A percentile compares a stretch with the other conserved stretches of the same genome.
phyloP scores from a whole-genome alignment of 2,113 vertebrate genomes.

The Grammomys surdaster region DNA sequence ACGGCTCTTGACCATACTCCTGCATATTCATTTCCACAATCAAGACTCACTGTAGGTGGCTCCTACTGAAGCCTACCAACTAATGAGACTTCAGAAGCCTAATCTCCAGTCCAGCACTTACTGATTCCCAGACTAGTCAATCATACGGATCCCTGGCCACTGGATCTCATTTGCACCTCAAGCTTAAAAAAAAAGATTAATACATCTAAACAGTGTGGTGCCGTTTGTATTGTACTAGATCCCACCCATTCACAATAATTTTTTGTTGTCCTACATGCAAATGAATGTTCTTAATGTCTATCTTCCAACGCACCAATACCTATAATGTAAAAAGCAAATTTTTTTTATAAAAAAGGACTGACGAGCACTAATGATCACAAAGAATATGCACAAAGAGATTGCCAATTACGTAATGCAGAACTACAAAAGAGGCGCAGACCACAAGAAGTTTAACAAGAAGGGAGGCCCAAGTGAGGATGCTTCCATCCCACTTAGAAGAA shows the following conservation, averaged over 20 bases:
- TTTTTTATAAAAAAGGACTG: conserved; percentile 25
- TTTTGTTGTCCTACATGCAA: not conserved
- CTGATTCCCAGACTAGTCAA: not conserved
- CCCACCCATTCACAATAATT: not conserved
- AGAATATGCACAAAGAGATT: conserved; percentile 46
- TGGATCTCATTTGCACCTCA: not conserved
- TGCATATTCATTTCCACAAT: conserved; percentile 31
- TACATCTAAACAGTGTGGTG: not conserved
- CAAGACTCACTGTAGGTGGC: conserved; percentile 4
- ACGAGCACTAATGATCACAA: conserved; percentile 38
- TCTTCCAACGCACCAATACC: conserved; percentile 70
- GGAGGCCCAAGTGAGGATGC: no score
- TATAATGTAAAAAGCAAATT: not conserved
- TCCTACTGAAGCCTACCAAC: not conserved
- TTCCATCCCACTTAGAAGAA: no score
- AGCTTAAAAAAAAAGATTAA: not conserved
- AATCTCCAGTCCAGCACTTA: conserved; percentile 10
- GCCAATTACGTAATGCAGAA: not conserved
- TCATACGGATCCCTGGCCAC: not conserved
- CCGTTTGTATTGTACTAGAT: not conserved
- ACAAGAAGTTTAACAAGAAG: no score
- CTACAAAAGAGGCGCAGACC: not conserved
- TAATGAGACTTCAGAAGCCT: not conserved
- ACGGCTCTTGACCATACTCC: not conserved
- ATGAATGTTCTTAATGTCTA: conserved; percentile 84